Evolutionary conservation across 2,113 vertebrate species (phyloP).

Genomic region (Oenanthe oenanthe): DNA sequence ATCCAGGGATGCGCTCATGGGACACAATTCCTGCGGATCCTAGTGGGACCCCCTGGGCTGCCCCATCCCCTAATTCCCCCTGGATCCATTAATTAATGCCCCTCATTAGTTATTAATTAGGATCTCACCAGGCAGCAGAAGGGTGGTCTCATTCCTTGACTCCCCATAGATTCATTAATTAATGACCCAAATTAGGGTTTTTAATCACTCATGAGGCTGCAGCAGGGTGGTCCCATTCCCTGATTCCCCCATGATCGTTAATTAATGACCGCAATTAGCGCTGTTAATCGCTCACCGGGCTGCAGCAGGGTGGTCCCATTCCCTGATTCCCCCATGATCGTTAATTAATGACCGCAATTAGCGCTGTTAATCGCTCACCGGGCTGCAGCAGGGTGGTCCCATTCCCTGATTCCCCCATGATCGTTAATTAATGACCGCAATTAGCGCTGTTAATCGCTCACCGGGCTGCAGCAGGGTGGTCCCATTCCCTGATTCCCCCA

Average conservation of each 20-base stretch:
- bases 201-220: conserved; percentile 78
- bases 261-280: neutral
- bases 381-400: neutral
- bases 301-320: conserved; percentile 79
- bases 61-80: neutral
- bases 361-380: neutral
- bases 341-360: neutral
- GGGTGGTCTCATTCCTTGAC: no score
- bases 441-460: neutral
- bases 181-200: fast-evolving
- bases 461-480: conserved; percentile 85
- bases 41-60: neutral
- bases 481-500: neutral
- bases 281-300: conserved; percentile 79
- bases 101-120: neutral
- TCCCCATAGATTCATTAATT: neutral
- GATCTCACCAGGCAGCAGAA: neutral
- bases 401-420: neutral
- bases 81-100: neutral
- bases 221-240: no score
- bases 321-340: no score
- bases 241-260: no score
- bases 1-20: neutral
- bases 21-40: neutral
- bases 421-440: neutral